These are phyloP conservation scores for Streptopelia turtur DNA, from an alignment of 2,797 vertebrate species.

Conservation along the genomic window DNA sequence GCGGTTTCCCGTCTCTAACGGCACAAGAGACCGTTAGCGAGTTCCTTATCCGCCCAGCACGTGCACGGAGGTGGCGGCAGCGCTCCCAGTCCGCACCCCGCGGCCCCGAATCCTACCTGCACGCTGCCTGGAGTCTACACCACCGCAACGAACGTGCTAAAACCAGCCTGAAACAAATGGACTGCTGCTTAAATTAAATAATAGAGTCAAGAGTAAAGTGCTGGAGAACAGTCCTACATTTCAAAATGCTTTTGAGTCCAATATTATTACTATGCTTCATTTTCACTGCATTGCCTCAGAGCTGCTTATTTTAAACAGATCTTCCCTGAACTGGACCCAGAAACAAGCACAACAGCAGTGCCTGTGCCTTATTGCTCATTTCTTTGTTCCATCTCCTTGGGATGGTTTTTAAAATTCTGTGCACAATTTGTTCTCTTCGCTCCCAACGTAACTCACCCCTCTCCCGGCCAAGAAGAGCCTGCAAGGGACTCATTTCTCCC, in stretches of 20 bases:
- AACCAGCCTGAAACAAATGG: constrained; percentile 23
- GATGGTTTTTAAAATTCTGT: constrained; percentile 15
- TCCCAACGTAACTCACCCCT: not conserved
- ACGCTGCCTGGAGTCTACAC: not conserved
- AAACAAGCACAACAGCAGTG: not conserved
- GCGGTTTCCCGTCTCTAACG: not conserved
- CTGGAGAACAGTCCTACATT: not conserved
- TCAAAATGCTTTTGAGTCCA: constrained; percentile 1
- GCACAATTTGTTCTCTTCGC: constrained; percentile 35
- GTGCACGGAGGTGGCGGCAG: not conserved
- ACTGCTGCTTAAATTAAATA: constrained; percentile 14
- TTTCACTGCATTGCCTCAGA: not conserved
- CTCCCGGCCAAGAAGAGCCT: not conserved
- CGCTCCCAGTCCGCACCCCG: not conserved
- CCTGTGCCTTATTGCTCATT: not conserved
- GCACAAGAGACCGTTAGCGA: not conserved
- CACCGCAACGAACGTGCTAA: not conserved
- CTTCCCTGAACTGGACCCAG: not conserved
- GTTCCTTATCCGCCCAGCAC: not conserved
- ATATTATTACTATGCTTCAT: not conserved
- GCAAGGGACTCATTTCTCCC: constrained; percentile 30
- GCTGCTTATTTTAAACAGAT: constrained; percentile 12
- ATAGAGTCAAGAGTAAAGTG: constrained; percentile 5
- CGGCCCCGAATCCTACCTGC: not conserved
- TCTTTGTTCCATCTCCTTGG: constrained; percentile 23